Conservation (phyloP, 30 jellyfish, hydroid and myxozoan species). For the Cassiopea andromeda region DNA sequence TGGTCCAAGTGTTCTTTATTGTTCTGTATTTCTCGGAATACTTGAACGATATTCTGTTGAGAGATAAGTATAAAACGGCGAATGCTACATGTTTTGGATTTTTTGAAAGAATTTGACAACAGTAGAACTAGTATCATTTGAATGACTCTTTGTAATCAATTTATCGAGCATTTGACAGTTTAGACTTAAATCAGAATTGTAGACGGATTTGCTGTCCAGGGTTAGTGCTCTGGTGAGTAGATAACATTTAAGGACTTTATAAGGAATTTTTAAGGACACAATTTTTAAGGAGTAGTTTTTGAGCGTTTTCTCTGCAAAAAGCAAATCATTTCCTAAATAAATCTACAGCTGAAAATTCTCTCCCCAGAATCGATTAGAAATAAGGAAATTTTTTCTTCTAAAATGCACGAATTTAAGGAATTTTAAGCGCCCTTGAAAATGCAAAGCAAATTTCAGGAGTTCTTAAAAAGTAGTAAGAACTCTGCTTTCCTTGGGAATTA, state of each 20-base stretch:
- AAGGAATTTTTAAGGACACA: background rate
- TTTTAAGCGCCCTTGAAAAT: too few species aligned
- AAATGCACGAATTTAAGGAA: too few species aligned
- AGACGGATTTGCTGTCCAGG: background rate
- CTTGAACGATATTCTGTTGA: background rate
- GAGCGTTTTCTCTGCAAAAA: too few species aligned
- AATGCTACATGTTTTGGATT: slow-evolving; percentile 6
- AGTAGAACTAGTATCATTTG: background rate
- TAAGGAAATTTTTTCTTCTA: too few species aligned
- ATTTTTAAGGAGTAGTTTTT: too few species aligned
- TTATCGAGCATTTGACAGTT: background rate
- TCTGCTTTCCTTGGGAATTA: too few species aligned
- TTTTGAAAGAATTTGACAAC: background rate
- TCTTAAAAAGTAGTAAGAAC: too few species aligned
- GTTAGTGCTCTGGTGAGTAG: background rate
- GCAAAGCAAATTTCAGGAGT: too few species aligned
- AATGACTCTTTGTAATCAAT: slow-evolving; percentile 12
- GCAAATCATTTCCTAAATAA: too few species aligned
- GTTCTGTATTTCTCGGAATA: slow-evolving; percentile 17
- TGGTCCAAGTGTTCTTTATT: slow-evolving; percentile 3
- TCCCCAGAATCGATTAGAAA: too few species aligned
- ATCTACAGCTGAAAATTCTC: too few species aligned
- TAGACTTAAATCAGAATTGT: background rate
- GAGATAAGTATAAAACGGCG: background rate
- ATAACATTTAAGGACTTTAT: background rate